Conservation (phyloP, 2,888 invertebrate species). For the Palloptera scutellata region DNA sequence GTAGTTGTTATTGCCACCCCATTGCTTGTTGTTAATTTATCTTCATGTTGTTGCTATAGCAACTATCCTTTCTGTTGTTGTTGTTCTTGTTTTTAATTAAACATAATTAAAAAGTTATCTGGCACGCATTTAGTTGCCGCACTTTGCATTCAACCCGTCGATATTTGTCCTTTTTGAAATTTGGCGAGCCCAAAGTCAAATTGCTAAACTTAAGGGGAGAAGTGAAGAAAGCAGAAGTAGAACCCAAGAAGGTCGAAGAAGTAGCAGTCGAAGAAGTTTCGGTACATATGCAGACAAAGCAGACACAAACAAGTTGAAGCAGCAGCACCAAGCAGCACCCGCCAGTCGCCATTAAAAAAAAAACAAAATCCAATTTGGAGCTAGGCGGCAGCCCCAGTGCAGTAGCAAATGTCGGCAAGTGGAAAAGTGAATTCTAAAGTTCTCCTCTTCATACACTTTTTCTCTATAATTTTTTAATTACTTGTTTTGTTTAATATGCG, state of each 20-base stretch:
- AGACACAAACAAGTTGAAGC: too few species aligned
- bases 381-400: too few species aligned
- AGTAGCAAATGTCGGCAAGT: too few species aligned
- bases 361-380: too few species aligned
- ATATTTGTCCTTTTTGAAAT: neutral
- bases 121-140: slow-evolving; percentile 14
- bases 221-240: slow-evolving; percentile 11
- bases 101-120: slow-evolving; percentile 39
- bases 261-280: neutral
- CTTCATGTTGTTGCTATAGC: slow-evolving; percentile 1
- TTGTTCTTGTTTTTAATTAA: slow-evolving; percentile 34
- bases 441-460: too few species aligned
- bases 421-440: too few species aligned
- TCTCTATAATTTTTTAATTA: neutral
- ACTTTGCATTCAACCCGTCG: neutral
- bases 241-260: slow-evolving; percentile 12
- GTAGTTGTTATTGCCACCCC: too few species aligned
- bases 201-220: slow-evolving; percentile 24
- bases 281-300: too few species aligned
- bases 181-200: neutral
- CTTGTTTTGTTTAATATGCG: neutral
- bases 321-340: too few species aligned
- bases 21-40: neutral
- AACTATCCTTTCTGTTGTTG: slow-evolving; percentile 4
- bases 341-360: too few species aligned